Evolutionary conservation across 1,140 invertebrate species (phyloP), one percentile per base, ranked within the genome.

Genomic region (Trichogramma pretiosum): DNA sequence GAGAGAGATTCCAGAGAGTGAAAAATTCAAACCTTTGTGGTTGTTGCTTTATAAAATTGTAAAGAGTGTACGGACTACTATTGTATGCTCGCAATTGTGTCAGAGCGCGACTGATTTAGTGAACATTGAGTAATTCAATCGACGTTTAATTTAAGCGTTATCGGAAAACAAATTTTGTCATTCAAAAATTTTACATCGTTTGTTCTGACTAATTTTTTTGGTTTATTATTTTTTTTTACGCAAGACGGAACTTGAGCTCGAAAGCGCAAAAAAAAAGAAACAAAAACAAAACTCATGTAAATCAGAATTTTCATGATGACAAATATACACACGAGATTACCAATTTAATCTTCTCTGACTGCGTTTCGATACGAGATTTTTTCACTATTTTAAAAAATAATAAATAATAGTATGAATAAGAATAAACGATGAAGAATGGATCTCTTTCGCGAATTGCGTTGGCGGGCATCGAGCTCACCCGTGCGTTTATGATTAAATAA

Each of bases 401-500:
- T 5, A 28, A 28, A 28, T 11, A 28, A 28, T n/a, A n/a, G 24
- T 28, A 7, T 11, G 24, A 28, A 28, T n/a, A n/a, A 28, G 24
- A 26, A 42, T 24, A 11, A 42, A 19, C 42, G 37, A n/a, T n/a
- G n/a, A n/a, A n/a, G n/a, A n/a, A n/a, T n/a, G n/a, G n/a, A n/a
- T n/a, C n/a, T n/a, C n/a, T n/a, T n/a, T n/a, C n/a, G n/a, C n/a
- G n/a, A n/a, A n/a, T n/a, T n/a, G n/a, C n/a, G n/a, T n/a, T n/a
- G n/a, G n/a, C n/a, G n/a, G n/a, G n/a, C n/a, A n/a, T n/a, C n/a
- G n/a, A n/a, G n/a, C n/a, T n/a, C 24, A 26, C 30, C 23, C 35
- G 44, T 36, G n/a, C 36, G 41, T 45, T 46, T 43, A 35, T 54
- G 59, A 57, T 61, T 57, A 59, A 57, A 61, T 61, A 59, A 58